Evolutionary conservation across 1,140 invertebrate species (phyloP).

Genomic region (Cotesia typhae): DNA sequence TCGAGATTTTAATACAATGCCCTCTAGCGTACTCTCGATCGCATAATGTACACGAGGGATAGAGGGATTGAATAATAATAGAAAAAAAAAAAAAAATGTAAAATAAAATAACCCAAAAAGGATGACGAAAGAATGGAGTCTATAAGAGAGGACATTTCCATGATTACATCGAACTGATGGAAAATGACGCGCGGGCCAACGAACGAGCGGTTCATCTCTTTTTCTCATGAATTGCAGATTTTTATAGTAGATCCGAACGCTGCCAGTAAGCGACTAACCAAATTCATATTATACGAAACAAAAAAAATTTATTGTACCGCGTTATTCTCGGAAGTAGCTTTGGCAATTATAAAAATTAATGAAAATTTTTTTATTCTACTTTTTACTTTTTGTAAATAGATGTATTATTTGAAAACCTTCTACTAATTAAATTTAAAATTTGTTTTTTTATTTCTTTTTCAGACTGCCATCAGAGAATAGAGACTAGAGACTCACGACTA

Average conservation of each 20-base stretch:
- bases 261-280: background rate
- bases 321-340: constrained; percentile 2
- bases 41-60: constrained; percentile 25
- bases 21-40: background rate
- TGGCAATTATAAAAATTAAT: background rate
- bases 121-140: constrained; percentile 11
- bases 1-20: constrained; percentile 12
- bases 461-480: constrained; percentile 24
- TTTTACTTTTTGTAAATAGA: background rate
- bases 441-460: constrained; percentile 11
- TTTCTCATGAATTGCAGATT: constrained; percentile 39
- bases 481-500: constrained; percentile 13
- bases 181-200: constrained; percentile 20
- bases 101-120: background rate
- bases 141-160: constrained; percentile 30
- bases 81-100: background rate
- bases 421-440: background rate
- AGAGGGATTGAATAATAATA: constrained; percentile 1
- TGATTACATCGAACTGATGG: constrained; percentile 27
- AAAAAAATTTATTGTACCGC: background rate
- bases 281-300: background rate
- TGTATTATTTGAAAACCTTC: too few species aligned
- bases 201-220: background rate
- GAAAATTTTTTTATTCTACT: background rate
- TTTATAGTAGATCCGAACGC: constrained; percentile 16